A percentile compares a stretch with the other conserved stretches of the same genome.
Evolutionary conservation across 2,797 vertebrate species (phyloP).

Genomic region (Tinamus major): DNA sequence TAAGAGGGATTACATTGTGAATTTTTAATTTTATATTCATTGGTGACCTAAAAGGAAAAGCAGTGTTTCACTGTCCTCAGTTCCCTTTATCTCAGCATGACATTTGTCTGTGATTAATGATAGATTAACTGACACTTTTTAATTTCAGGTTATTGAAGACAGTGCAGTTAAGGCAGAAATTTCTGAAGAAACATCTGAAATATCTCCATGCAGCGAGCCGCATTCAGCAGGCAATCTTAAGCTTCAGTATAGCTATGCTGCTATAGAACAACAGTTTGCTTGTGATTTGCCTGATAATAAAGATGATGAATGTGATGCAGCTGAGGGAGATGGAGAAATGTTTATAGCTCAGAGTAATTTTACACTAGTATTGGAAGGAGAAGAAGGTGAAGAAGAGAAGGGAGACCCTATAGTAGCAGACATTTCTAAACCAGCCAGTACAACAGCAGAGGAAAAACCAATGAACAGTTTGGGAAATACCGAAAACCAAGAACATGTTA

Average conservation of each 20-base stretch:
- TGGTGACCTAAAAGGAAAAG: background rate
- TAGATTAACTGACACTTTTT: constrained; percentile 30
- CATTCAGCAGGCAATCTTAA: constrained; percentile 82
- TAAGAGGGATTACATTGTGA: background rate
- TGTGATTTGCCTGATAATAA: constrained; percentile 75
- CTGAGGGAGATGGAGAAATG: constrained; percentile 78
- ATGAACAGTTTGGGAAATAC: background rate
- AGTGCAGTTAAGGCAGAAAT: constrained; percentile 76
- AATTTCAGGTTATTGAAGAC: constrained; percentile 80
- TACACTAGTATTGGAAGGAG: constrained; percentile 90
- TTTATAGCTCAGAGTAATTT: constrained; percentile 82
- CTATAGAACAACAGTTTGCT: constrained; percentile 77
- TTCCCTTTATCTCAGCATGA: background rate
- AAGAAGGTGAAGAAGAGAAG: constrained; percentile 80
- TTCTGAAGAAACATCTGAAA: constrained; percentile 68
- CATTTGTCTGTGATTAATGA: background rate
- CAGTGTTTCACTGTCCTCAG: background rate
- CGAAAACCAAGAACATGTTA: constrained; percentile 17
- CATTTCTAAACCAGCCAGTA: background rate
- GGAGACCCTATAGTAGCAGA: constrained; percentile 21
- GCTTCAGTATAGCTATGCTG: constrained; percentile 80
- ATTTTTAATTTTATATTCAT: background rate
- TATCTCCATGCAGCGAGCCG: constrained; percentile 79
- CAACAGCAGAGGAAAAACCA: constrained; percentile 31
- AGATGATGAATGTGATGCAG: constrained; percentile 71